Percentiles rank a stretch among this genome's conserved stretches.
Evolutionary conservation across 2,113 vertebrate genomes (phyloP).

Genomic region (human (Homo sapiens)): DNA sequence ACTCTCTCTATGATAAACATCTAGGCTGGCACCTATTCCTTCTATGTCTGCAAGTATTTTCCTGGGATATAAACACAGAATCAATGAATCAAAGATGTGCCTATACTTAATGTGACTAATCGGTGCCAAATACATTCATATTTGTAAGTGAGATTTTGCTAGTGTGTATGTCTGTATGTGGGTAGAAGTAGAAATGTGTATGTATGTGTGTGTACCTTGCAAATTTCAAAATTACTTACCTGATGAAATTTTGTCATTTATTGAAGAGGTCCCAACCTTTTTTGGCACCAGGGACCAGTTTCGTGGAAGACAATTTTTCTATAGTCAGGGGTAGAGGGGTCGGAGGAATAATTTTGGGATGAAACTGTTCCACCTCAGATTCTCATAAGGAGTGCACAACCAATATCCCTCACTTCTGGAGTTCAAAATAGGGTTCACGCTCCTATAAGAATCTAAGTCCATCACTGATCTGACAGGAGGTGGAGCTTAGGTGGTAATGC

Average conservation of each 20-base stretch:
- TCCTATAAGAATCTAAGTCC: too few relatives aligned
- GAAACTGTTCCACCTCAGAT: too few relatives aligned
- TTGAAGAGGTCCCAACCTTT: too few relatives aligned
- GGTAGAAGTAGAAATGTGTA: background rate
- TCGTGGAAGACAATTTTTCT: too few relatives aligned
- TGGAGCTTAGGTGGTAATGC: too few relatives aligned
- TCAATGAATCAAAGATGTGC: background rate
- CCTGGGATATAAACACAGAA: background rate
- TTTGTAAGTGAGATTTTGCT: background rate
- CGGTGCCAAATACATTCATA: background rate
- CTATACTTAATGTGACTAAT: background rate
- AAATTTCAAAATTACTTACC: background rate
- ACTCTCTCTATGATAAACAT: background rate
- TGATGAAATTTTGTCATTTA: background rate
- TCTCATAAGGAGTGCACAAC: too few relatives aligned
- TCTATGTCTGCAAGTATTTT: background rate
- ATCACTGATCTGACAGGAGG: too few relatives aligned
- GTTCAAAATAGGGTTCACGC: too few relatives aligned
- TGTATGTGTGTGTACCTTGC: background rate
- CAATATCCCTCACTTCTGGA: too few relatives aligned
- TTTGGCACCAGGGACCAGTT: too few relatives aligned
- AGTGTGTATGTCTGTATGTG: background rate
- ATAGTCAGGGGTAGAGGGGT: too few relatives aligned
- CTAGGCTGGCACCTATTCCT: background rate
- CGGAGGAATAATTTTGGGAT: too few relatives aligned